phyloP scores from a whole-genome alignment of 1,140 invertebrate genomes.

The Vollenhovia emeryi region DNA sequence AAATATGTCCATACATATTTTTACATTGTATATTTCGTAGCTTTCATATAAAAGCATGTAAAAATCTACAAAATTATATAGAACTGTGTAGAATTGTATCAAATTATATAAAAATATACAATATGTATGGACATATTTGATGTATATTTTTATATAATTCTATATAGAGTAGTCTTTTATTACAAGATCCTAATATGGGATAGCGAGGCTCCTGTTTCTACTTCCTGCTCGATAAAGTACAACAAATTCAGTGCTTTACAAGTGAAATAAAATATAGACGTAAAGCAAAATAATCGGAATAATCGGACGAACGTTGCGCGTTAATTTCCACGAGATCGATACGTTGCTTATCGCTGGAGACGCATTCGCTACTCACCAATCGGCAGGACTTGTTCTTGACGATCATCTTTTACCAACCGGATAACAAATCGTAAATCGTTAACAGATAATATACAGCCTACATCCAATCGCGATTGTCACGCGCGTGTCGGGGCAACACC shows the following conservation, averaged over 20 bases:
- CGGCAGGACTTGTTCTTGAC: constrained; percentile 78
- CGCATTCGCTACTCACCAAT: constrained; percentile 72
- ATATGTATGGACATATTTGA: too few species aligned
- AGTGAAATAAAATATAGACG: background rate
- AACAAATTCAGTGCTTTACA: constrained; percentile 20
- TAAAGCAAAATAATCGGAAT: background rate
- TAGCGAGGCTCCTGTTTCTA: too few species aligned
- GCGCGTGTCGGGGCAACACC: background rate
- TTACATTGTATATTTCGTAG: too few species aligned
- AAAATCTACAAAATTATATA: too few species aligned
- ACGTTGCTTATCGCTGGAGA: background rate
- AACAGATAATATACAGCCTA: too few species aligned
- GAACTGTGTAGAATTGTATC: too few species aligned
- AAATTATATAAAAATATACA: too few species aligned
- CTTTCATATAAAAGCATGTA: too few species aligned
- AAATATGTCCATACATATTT: too few species aligned
- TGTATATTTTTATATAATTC: too few species aligned
- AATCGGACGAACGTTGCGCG: background rate
- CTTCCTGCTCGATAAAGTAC: background rate
- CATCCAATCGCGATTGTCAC: background rate
- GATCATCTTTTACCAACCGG: constrained; percentile 72
- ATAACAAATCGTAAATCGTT: background rate
- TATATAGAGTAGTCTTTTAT: too few species aligned
- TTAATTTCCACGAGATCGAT: background rate
- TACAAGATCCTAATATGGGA: too few species aligned